Conservation (phyloP, 2,113 vertebrate species). For the Eulemur rufifrons region DNA sequence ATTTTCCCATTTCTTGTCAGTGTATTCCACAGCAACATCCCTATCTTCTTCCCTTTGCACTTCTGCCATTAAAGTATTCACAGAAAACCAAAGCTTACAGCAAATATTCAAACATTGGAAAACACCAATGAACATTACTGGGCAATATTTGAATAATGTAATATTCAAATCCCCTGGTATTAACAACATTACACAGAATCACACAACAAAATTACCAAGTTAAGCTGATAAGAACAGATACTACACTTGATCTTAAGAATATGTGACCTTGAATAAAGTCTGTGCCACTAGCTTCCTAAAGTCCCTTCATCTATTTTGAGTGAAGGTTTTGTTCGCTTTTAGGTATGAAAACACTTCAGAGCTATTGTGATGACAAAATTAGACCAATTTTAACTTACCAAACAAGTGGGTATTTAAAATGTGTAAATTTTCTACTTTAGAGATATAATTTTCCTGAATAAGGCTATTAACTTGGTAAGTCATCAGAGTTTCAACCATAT, state of each 20-base stretch:
- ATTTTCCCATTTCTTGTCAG: neutral
- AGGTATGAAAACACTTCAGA: neutral
- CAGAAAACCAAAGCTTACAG: neutral
- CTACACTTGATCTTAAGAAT: neutral
- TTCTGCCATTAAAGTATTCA: neutral
- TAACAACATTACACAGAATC: neutral
- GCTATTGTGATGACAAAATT: neutral
- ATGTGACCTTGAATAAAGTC: neutral
- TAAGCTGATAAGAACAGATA: too few species aligned
- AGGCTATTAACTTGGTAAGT: neutral
- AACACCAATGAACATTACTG: neutral
- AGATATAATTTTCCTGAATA: neutral
- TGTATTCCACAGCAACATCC: neutral
- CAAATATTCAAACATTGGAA: neutral
- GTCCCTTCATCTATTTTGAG: neutral
- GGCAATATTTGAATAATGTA: neutral
- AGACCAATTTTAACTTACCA: neutral
- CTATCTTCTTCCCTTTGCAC: neutral
- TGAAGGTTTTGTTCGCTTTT: neutral
- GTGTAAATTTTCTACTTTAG: neutral
- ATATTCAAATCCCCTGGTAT: neutral
- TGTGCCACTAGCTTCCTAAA: neutral
- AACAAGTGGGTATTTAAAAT: neutral
- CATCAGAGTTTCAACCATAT: neutral
- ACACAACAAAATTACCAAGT: neutral